Base-by-base conservation (phyloP, 1,140 invertebrate species). In the Drosophila suzukii region DNA sequence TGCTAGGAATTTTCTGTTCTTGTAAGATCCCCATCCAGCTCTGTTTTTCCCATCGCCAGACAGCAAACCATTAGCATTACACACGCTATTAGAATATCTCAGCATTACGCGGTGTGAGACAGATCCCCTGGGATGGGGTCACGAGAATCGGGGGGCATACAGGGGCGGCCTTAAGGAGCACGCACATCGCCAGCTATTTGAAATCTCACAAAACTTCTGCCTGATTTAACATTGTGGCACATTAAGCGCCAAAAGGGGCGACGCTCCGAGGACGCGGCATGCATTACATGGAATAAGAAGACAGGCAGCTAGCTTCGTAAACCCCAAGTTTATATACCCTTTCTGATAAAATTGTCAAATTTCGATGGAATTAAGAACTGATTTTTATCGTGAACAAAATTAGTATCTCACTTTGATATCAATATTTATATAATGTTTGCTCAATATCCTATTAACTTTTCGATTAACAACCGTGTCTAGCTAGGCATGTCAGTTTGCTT, bases 21-120 rank as follows among this genome's bases (percentile, higher is more conserved):
- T 4, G 8, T 3, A 5, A 32, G n/a, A 50, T 30, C 24, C 10
- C 13, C 27, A 34, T 30, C 15, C 32, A 51, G 10, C 30, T 11
- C 30, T 17, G 46, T 8, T 15, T 51, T 20, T 12, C n/a, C 30
- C 10, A 20, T 32, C 30, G 50, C 6, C 49, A 17, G 55, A 27
- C 54, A 53, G 54, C 27, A 47, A 50, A 70, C 78, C 68, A 82
- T 82, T 82, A 82, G 74, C 79, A 82, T 82, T 82, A 82, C 70
- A 78, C 80, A 75, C 55, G 80, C 80, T 75, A 83, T 78, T 82
- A 83, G 80, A 82, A 82, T 83, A 83, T 83, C 75, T 79, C 80
- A 70, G 75, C 62, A 75, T 82, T 82, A 75, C 68, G 70, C 68
- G 55, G 43, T 34, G 50, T 57, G 34, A 34, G 32, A 43, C 38